Evolutionary conservation across 2,888 invertebrate species (phyloP), one percentile per base, ranked within the genome.

Genomic region (Torymus texanus): DNA sequence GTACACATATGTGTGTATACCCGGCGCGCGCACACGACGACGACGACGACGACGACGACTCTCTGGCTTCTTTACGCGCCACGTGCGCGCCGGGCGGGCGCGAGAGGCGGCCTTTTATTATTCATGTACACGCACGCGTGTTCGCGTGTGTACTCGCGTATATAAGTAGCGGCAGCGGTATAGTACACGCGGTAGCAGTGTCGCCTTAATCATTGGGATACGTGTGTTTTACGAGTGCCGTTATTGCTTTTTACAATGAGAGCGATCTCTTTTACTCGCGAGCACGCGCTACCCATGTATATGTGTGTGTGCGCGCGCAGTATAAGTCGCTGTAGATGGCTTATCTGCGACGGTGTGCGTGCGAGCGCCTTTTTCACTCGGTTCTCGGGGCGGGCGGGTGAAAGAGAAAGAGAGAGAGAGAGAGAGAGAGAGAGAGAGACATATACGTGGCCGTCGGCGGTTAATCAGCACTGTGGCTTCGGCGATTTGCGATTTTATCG

Each of bases 241-340:
- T 77, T 80, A 70, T 61, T 77, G 74, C 70, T 77, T 68, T 58
- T 68, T 76, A 56, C 68, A 62, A 50, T n/a, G 53, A 21, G 50
- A 56, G n/a, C 18, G 51, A 24, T 13, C 13, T 61, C 61, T 24
- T 24, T 24, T 24, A 12, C 61, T 62, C 62, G 21, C 29, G 24
- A 56, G 56, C 56, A 29, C 21, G 63, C 14, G 2, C 21, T 21
- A 21, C 41, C 63, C 24, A 24, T 61, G 61, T 61, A 13, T 24
- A 29, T 10, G 0, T 14, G 61, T 61, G 13, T 59, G 10, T 59
- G 41, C 11, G 62, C 4, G 18, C 14, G 14, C 41, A 63, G 51
- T 41, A 41, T 41, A 41, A 41, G 41, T 41, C 41, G 41, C 41
- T 41, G 21, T 71, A 21, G 50, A 71, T 71, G 14, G 13, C n/a